Evolutionary conservation across 2,888 invertebrate species (phyloP).

Genomic region (Mantis religiosa): DNA sequence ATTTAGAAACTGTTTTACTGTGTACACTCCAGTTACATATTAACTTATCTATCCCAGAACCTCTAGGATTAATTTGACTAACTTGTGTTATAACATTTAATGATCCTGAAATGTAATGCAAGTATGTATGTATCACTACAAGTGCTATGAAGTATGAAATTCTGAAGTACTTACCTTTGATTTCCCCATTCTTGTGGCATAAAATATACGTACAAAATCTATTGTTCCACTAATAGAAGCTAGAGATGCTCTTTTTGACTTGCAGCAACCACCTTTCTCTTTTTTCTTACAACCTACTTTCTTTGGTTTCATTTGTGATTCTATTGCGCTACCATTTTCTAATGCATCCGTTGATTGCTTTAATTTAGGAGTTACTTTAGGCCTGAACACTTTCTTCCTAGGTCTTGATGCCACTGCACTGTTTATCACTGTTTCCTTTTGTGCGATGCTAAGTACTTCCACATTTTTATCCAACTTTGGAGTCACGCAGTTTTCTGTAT

Average conservation of each 20-base stretch:
- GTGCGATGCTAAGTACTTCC: not conserved
- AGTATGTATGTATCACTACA: too few relatives aligned
- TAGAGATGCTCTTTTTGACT: constrained; percentile 14
- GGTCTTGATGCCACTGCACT: not conserved
- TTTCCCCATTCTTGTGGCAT: constrained; percentile 20
- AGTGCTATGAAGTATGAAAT: not conserved
- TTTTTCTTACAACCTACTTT: constrained; percentile 6
- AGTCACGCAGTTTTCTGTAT: not conserved
- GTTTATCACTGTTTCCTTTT: not conserved
- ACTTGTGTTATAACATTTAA: too few relatives aligned
- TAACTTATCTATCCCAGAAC: too few relatives aligned
- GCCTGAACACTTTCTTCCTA: not conserved
- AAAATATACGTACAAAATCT: constrained; percentile 22
- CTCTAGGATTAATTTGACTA: too few relatives aligned
- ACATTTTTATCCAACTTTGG: not conserved
- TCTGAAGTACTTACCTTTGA: constrained; percentile 19
- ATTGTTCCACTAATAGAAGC: not conserved
- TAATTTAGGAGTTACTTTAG: not conserved
- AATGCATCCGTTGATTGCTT: not conserved
- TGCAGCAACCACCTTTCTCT: constrained; percentile 20
- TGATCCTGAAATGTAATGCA: too few relatives aligned
- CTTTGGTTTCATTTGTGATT: not conserved
- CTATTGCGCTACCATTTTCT: not conserved
- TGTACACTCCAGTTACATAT: too few relatives aligned
- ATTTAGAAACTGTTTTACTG: too few relatives aligned